Conservation (phyloP, 1,140 invertebrate species). For the Temnothorax longispinosus region DNA sequence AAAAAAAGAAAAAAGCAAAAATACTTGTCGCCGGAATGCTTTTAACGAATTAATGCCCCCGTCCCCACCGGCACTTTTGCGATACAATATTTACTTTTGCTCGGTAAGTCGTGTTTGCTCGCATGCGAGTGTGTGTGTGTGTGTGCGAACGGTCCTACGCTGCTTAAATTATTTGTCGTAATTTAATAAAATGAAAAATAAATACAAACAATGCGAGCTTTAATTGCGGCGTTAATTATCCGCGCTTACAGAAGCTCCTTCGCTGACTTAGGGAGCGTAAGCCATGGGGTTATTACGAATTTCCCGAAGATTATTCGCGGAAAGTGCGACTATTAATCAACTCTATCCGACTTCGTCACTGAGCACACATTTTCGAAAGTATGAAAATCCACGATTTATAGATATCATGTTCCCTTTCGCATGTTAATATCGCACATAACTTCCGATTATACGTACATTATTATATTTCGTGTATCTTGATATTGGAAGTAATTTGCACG, state of each 20-base stretch:
- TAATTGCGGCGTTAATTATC: constrained; percentile 63
- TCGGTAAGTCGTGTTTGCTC: constrained; percentile 53
- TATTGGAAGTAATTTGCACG: neutral
- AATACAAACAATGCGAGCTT: constrained; percentile 43
- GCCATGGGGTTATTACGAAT: neutral
- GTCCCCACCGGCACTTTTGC: constrained; percentile 36
- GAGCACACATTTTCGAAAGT: neutral
- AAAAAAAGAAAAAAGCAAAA: constrained; percentile 56
- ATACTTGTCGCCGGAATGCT: constrained; percentile 59
- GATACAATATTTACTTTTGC: constrained; percentile 61
- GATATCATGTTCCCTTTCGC: neutral
- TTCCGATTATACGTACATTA: neutral
- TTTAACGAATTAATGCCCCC: constrained; percentile 50
- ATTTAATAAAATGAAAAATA: constrained; percentile 64
- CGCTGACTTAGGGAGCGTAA: neutral
- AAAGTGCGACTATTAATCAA: constrained; percentile 2
- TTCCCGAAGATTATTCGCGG: constrained; percentile 34
- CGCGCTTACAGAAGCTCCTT: constrained; percentile 6
- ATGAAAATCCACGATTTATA: neutral
- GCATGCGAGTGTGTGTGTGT: neutral
- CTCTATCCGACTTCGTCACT: neutral
- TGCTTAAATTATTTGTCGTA: constrained; percentile 58
- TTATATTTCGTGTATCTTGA: neutral
- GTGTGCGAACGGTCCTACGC: constrained; percentile 9
- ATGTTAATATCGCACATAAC: neutral